Evolutionary conservation across 2,797 vertebrate species (phyloP).

Genomic region (Chiloscyllium punctatum): DNA sequence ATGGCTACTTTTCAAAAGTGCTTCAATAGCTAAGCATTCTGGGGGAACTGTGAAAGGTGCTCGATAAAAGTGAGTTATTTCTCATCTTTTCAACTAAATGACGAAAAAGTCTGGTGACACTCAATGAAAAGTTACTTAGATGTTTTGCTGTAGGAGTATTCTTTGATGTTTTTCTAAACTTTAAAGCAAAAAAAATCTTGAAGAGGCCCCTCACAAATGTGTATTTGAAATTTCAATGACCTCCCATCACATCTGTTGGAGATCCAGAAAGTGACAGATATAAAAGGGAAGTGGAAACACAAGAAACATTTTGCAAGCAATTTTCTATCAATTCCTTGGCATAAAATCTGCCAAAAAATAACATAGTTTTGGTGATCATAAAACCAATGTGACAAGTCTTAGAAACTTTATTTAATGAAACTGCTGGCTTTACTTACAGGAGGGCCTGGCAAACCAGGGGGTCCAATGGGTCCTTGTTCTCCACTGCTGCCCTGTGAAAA

Average conservation of each 20-base stretch:
- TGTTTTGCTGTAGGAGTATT: too few species aligned
- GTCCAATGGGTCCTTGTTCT: conserved; percentile 63
- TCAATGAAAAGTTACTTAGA: too few species aligned
- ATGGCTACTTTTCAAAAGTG: too few species aligned
- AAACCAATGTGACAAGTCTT: background rate
- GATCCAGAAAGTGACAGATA: background rate
- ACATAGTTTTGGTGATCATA: background rate
- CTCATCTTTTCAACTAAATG: too few species aligned
- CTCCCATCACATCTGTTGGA: background rate
- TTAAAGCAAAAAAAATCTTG: too few species aligned
- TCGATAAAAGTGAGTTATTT: background rate
- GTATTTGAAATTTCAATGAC: too few species aligned
- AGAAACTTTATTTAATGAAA: background rate
- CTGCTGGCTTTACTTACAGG: conserved; percentile 49
- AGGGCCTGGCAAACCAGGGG: conserved; percentile 54
- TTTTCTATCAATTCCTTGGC: background rate
- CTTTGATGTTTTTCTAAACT: too few species aligned
- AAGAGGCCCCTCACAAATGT: too few species aligned
- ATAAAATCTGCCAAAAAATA: background rate
- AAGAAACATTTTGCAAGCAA: background rate
- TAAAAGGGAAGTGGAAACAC: too few species aligned
- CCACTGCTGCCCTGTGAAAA: conserved; percentile 59
- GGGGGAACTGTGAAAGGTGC: background rate
- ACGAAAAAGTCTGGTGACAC: too few species aligned
- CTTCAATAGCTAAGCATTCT: too few species aligned